Conservation (phyloP, 2,888 invertebrate genomes). For the Dascillus cervinus region DNA sequence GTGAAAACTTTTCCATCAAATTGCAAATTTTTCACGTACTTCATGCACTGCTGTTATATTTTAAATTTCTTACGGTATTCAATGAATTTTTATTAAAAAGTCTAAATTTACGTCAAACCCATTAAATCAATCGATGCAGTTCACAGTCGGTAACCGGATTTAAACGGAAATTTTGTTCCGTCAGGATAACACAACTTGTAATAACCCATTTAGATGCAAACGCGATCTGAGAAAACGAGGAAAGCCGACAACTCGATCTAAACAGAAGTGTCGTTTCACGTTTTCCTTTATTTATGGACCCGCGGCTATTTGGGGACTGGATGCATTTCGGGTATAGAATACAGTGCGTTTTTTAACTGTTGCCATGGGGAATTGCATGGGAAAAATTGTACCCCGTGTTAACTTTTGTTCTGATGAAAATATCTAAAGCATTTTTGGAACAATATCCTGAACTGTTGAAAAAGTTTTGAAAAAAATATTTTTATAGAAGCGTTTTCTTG, state of each 20-base stretch:
- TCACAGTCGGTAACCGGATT: constrained; percentile 29
- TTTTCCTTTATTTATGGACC: constrained; percentile 31
- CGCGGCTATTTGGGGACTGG: no score
- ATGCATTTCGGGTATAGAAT: no score
- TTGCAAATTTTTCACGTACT: constrained; percentile 34
- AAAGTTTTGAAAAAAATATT: no score
- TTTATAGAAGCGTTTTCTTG: no score
- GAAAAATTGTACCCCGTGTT: no score
- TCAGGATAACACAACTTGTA: constrained; percentile 37
- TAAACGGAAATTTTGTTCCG: constrained; percentile 23
- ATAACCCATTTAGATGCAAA: constrained; percentile 53
- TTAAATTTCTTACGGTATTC: constrained; percentile 2
- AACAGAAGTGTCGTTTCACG: constrained; percentile 33
- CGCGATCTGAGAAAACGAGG: constrained; percentile 45
- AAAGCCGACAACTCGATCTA: constrained; percentile 25
- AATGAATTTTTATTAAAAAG: not conserved
- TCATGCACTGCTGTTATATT: constrained; percentile 12
- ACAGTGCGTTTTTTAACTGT: no score
- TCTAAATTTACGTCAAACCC: not conserved
- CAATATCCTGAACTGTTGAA: no score
- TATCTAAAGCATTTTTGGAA: no score
- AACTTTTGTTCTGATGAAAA: no score
- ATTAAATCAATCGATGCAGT: constrained; percentile 12
- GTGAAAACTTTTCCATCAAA: constrained; percentile 32
- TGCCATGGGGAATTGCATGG: no score